Evolutionary conservation across 2,888 invertebrate species (phyloP), one percentile per base, ranked within the genome.

Genomic region (Drosophila merina): DNA sequence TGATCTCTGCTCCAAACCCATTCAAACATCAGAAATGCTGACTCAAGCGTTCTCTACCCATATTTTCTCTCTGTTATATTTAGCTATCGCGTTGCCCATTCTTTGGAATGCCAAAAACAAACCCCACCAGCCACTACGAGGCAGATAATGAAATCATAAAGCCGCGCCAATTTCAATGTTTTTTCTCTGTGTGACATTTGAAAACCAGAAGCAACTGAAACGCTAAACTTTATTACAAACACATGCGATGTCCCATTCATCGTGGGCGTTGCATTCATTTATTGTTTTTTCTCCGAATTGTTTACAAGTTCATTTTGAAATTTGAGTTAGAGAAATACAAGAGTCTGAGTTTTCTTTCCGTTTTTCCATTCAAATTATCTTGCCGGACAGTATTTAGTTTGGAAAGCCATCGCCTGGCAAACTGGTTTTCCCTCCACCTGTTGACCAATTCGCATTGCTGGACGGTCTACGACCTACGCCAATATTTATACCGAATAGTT

Each of bases 391-490:
- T 58, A 71, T 20, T 20, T 59, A 49, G 10, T 50, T 28, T 66
- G 52, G 54, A 57, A 83, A 86, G 83, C 67, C 59, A 59, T 63
- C 57, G 58, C 69, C 72, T 58, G 69, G 66, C 49, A 82, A 87
- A 87, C 82, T 78, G 87, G 86, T 74, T 66, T 74, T 79, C 72
- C 77, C 77, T 60, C 57, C 50, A 68, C 72, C 72, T 70, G 84
- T 81, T 82, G 82, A 72, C 82, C 76, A 85, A 84, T 72, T 86
- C 69, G 74, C 81, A 76, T 71, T 70, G 84, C 73, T 86, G 69
- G 67, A 77, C 87, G 75, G 86, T 74, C 72, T 79, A 64, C 87
- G 82, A 82, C 87, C 82, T 82, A 87, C 82, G 73, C 74, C 87
- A 82, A 82, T 76, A 74, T 73, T 70, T 60, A 33, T 33, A 8